Conservation (phyloP, 2,113 vertebrate genomes). For the Hepsetus odoe region DNA sequence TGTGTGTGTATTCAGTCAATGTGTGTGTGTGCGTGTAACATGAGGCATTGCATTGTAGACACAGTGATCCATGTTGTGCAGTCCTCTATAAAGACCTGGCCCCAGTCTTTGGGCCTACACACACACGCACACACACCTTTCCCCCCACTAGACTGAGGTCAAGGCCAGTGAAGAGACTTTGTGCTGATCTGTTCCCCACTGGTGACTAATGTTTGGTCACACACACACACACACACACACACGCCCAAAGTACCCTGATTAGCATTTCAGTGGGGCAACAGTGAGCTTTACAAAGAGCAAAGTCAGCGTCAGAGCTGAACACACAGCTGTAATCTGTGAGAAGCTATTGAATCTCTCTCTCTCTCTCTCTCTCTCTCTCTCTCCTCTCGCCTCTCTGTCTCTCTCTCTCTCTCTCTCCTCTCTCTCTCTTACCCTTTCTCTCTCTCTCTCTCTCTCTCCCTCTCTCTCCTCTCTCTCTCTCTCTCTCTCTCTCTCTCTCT, state of each 20-base stretch:
- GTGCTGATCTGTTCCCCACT: conserved; percentile 13
- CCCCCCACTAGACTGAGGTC: conserved; percentile 29
- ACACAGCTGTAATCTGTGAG: not conserved
- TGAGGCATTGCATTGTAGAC: conserved; percentile 9
- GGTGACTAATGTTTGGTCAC: conserved; percentile 13
- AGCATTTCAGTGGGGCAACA: not conserved
- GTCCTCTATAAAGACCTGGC: conserved; percentile 26
- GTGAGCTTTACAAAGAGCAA: not conserved
- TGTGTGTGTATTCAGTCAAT: conserved; percentile 43
- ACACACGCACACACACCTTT: conserved; percentile 14
- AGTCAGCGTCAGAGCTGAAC: not conserved
- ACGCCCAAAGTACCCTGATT: not conserved
- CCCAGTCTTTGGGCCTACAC: conserved; percentile 6
- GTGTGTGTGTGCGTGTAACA: conserved; percentile 40
- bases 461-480: not conserved
- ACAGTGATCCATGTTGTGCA: conserved; percentile 37
- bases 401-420: not conserved
- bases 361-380: conserved; percentile 6
- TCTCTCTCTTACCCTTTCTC: not conserved
- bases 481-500: too few relatives aligned
- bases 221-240: not conserved
- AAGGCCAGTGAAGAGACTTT: conserved; percentile 26
- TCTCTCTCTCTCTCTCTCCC: not conserved
- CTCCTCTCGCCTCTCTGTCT: not conserved
- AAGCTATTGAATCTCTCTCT: not conserved